Base-by-base conservation (phyloP, 2,888 invertebrate species). In the Ophion ellenae region DNA sequence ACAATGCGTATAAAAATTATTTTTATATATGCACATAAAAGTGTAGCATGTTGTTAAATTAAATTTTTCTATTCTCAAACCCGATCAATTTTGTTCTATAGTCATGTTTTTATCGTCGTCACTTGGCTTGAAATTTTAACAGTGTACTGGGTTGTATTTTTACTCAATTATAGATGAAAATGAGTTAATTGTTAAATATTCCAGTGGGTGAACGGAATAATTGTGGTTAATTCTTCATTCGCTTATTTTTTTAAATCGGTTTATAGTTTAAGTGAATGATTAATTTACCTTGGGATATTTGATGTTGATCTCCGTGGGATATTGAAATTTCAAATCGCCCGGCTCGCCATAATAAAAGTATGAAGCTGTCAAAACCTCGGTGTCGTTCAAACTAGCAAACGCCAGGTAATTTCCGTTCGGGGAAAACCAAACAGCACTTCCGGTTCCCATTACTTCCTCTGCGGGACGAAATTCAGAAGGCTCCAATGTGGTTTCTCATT, bases 341-440 rank as follows among this genome's bases (percentile, higher is more conserved):
- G 96, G 95, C 32, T 95, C 94, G 0, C 97, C 97, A 89, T 97
- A 98, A 71, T 95, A 93, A 45, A 95, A 95, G 90, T 96, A 97
- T 20, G 95, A 94, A 53, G 96, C 96, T 0, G 96, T 95, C 86
- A 95, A 95, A 0, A 97, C 97, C 1, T 95, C 88, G 1, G 95
- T 96, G 89, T 97, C 97, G 91, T 97, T 95, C 91, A 97, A 97
- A n/a, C 95, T 95, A 0, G 96, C 97, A 74, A 96, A 97, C 0
- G 97, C 97, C 59, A 98, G 92, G 86, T 96, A 95, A 4, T 94
- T 94, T 14, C 97, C 97, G 88, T 96, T 95, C 0, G 96, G 95
- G 0, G 97, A 97, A 95, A 97, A 97, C 98, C 98, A 98, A 88
- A 97, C 90, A 0, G 98, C 98, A 88, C 96, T 95, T 73, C 96